Evolutionary conservation across 2,797 vertebrate species (phyloP).

Genomic region (Galago senegalensis): DNA sequence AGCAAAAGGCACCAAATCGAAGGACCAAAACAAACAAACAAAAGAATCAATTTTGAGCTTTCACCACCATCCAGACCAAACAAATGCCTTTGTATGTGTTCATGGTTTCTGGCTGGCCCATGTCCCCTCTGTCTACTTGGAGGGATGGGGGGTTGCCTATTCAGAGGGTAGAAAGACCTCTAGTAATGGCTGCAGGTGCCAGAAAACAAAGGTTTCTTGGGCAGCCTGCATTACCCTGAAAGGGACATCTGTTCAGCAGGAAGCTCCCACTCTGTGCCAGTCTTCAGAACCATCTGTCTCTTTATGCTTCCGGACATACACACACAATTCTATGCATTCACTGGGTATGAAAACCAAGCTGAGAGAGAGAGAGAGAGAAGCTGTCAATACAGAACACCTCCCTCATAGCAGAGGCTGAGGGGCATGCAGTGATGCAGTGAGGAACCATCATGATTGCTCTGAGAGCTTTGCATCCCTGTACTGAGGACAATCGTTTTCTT

Average conservation of each 20-base stretch:
- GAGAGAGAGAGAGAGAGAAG: background rate
- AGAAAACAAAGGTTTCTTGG: constrained; percentile 62
- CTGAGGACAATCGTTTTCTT: background rate
- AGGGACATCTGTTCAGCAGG: constrained; percentile 72
- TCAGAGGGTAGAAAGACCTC: background rate
- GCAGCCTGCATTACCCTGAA: constrained; percentile 44
- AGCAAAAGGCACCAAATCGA: constrained; percentile 4
- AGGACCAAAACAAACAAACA: constrained; percentile 41
- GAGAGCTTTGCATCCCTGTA: background rate
- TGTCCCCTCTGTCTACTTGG: background rate
- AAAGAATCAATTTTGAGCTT: constrained; percentile 13
- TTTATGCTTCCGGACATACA: constrained; percentile 42
- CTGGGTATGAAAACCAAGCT: background rate
- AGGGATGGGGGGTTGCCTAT: background rate
- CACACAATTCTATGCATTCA: background rate
- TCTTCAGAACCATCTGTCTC: constrained; percentile 74
- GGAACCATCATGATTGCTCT: background rate
- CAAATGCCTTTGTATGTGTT: background rate
- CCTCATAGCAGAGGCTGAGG: background rate
- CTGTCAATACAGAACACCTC: background rate
- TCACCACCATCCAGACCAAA: background rate
- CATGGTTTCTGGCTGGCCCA: constrained; percentile 41
- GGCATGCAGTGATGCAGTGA: background rate
- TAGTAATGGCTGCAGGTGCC: background rate
- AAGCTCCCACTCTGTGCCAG: constrained; percentile 54